phyloP scores from a whole-genome alignment of 1,140 invertebrate genomes.

The Sycophila sp. region DNA sequence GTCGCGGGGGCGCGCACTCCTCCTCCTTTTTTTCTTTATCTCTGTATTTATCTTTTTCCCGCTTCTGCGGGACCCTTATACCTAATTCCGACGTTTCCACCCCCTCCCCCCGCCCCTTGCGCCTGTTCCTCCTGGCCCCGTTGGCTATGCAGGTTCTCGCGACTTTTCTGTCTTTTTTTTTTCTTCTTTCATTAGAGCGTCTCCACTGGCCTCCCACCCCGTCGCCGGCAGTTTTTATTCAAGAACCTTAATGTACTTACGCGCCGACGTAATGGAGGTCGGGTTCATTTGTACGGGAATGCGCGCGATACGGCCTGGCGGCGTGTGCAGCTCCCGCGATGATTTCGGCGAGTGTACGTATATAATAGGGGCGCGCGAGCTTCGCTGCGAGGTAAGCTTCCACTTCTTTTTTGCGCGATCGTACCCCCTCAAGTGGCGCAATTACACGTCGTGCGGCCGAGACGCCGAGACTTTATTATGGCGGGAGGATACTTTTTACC shows the following conservation, averaged over 20 bases:
- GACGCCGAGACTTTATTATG: slow-evolving; percentile 7
- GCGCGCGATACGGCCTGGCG: too few species aligned
- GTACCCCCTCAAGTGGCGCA: slow-evolving; percentile 14
- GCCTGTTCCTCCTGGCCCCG: not conserved
- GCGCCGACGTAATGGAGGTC: not conserved
- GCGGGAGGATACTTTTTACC: not conserved
- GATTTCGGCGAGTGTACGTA: not conserved
- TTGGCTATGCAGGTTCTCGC: not conserved
- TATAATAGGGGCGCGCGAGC: not conserved
- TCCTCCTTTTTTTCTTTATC: slow-evolving; percentile 6
- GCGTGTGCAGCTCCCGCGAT: too few species aligned
- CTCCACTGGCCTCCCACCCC: not conserved
- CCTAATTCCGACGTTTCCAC: slow-evolving; percentile 14
- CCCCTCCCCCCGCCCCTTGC: not conserved
- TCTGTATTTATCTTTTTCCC: slow-evolving; percentile 10
- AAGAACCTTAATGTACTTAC: slow-evolving; percentile 8
- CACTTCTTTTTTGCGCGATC: slow-evolving; percentile 10
- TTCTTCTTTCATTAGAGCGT: not conserved
- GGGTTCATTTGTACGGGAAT: not conserved
- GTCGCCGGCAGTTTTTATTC: slow-evolving; percentile 7
- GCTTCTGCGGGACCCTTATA: not conserved
- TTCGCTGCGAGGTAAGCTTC: slow-evolving; percentile 13
- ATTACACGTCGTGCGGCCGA: slow-evolving; percentile 1
- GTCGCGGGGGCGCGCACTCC: not conserved
- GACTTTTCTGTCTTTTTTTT: not conserved